Evolutionary conservation across 1,140 invertebrate species (phyloP), one percentile per base, ranked within the genome.

Genomic region (Drosophila sp.): DNA sequence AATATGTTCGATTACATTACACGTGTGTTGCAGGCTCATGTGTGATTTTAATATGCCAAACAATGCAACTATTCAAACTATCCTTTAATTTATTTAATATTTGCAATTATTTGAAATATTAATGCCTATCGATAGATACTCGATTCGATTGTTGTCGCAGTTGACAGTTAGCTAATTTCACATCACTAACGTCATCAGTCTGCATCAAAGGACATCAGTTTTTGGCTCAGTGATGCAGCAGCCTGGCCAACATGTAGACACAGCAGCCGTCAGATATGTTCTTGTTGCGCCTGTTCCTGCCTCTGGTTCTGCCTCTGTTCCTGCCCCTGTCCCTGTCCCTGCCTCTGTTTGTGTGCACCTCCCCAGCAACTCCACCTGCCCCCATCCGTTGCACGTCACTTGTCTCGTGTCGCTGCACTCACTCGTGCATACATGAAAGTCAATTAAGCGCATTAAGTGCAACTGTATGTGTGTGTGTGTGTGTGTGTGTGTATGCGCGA

Each of bases 381-480:
- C 7, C 46, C 43, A 16, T 4, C 13, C 3, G 2, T 0, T 27
- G 29, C 32, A 4, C 58, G 9, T 6, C 38, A 38, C 21, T 25
- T 62, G 54, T 61, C 75, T 84, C 81, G 74, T 84, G 81, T 77
- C 69, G 81, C 80, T 84, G 80, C 80, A 84, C 57, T 84, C 81
- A 84, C 64, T 84, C 80, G 80, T 84, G 80, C 80, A 84, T 86
- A 80, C 80, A 84, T 84, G 80, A 84, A 84, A 84, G 80, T 84
- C 80, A 84, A 84, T 84, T 84, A 84, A 84, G 81, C 80, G 80
- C 86, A 84, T 84, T 84, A 84, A 86, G 81, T 84, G 80, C 69
- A 67, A 48, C 48, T 82, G 65, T 78, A 65, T 70, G 57, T 25
- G 45, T 45, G 40, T 59, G 61, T 32, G 29, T 66, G 54, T 34